Base-by-base conservation (phyloP, 2,113 vertebrate species). In the Hypanus sabinus region DNA sequence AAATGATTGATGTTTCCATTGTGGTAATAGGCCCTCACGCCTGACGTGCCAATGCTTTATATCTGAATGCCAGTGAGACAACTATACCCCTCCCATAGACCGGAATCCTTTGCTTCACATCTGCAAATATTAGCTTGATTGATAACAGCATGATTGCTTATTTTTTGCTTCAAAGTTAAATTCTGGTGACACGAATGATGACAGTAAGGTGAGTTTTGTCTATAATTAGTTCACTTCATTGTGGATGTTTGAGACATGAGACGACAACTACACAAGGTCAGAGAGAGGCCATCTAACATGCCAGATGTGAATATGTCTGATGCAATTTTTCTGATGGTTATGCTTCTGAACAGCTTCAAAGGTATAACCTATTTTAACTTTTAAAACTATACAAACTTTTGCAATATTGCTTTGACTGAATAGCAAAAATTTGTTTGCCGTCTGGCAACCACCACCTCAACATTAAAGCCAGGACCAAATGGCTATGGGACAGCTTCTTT, bases 201-300 rank as follows among this genome's bases (percentile, higher is more conserved):
- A 90, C 12, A 90, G 85, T 90, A 33, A 90, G 85, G 85, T 65
- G 85, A 65, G 85, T 90, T 33, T 90, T 65, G 85, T 90, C 60
- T 90, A 90, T 62, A 90, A 90, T 65, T 60, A 90, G 60, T 90
- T 65, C 60, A 90, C 16, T 90, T 90, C n/a, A 90, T 65, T 60
- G 22, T 90, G 65, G 30, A 65, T 90, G 57, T 90, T 90, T 18
- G 85, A 90, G 85, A 90, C 85, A 90, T 27, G 20, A 90, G 85
- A 90, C 33, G 60, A 65, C 62, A 90, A 90, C 27, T 65, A 33
- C 30, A 65, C 14, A 3, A 14, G 85, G 85, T 90, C 30, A 90
- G 62, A 90, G 11, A 30, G 30, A 90, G 85, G 85, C 57, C 85
- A 90, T 65, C 57, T 60, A 90, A 90, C 30, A 33, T 90, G 85